phyloP scores from a whole-genome alignment of 2,113 vertebrate genomes.

The Eretmochelys imbricata region DNA sequence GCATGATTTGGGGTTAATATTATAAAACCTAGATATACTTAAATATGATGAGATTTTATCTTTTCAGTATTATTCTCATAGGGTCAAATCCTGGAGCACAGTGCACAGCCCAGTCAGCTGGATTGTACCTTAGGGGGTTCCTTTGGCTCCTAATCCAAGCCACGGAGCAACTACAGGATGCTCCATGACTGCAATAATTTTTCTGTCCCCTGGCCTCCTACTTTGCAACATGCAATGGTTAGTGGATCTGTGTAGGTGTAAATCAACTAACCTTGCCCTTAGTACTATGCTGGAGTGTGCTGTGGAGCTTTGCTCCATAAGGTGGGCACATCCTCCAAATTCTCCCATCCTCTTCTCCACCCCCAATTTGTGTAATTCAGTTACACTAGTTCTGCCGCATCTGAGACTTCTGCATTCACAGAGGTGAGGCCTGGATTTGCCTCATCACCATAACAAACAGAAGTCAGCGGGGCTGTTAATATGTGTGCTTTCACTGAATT shows the following conservation, averaged over 20 bases:
- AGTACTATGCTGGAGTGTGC: neutral
- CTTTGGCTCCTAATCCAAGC: neutral
- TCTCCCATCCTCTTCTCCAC: too few species aligned
- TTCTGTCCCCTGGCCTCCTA: neutral
- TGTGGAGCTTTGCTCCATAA: neutral
- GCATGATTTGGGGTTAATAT: accelerated
- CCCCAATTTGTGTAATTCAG: neutral
- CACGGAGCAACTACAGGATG: neutral
- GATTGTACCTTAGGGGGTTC: neutral
- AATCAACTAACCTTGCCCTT: accelerated
- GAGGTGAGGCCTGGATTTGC: neutral
- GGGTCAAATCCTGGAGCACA: neutral
- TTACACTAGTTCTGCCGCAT: neutral
- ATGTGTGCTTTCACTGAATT: neutral
- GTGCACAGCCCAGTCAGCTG: neutral
- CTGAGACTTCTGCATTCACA: accelerated
- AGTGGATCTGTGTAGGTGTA: neutral
- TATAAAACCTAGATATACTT: neutral
- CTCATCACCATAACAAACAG: slow-evolving; percentile 3
- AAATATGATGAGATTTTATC: neutral
- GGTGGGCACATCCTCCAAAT: neutral
- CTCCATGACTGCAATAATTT: neutral
- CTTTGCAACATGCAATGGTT: neutral
- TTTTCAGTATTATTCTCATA: neutral
- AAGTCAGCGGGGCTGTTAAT: neutral